These are phyloP conservation scores for Leptothorax acervorum DNA, from an alignment of 2,888 invertebrate genomes.

Conservation along the genomic window DNA sequence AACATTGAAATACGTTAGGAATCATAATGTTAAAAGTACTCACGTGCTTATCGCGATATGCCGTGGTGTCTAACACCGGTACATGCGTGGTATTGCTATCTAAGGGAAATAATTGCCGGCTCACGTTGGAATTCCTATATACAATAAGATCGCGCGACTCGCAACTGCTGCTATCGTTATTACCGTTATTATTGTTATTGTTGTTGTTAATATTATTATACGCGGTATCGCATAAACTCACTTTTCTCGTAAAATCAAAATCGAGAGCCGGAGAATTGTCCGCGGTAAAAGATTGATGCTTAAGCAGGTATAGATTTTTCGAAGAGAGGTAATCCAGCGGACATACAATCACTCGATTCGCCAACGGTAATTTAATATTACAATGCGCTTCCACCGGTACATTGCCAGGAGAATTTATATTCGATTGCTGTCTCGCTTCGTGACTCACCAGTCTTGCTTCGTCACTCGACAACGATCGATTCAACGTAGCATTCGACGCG, in stretches of 20 bases:
- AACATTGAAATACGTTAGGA: not conserved
- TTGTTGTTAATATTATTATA: constrained; percentile 32
- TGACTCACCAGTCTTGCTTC: not conserved
- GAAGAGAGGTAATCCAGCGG: constrained; percentile 63
- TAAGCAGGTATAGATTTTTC: constrained; percentile 31
- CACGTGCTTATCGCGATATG: constrained; percentile 81
- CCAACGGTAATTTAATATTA: not conserved
- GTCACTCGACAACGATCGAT: not conserved
- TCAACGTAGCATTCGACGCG: constrained; percentile 24
- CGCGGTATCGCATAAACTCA: constrained; percentile 12
- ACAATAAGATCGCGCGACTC: constrained; percentile 49
- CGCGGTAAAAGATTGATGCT: not conserved
- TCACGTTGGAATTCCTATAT: constrained; percentile 75
- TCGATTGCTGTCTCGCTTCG: not conserved
- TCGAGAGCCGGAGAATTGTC: constrained; percentile 10
- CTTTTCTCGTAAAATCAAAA: not conserved
- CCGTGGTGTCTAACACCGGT: constrained; percentile 76
- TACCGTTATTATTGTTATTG: constrained; percentile 1
- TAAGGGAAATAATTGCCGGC: constrained; percentile 80
- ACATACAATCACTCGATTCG: constrained; percentile 30
- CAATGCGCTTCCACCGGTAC: not conserved
- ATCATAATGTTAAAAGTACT: constrained; percentile 18
- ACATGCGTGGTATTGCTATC: constrained; percentile 76
- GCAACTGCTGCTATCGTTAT: not conserved
- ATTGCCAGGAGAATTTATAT: not conserved